Evolutionary conservation across 2,113 vertebrate genomes (phyloP), one percentile per base, ranked within the genome.

Genomic region (Reinhardtius hippoglossoides): DNA sequence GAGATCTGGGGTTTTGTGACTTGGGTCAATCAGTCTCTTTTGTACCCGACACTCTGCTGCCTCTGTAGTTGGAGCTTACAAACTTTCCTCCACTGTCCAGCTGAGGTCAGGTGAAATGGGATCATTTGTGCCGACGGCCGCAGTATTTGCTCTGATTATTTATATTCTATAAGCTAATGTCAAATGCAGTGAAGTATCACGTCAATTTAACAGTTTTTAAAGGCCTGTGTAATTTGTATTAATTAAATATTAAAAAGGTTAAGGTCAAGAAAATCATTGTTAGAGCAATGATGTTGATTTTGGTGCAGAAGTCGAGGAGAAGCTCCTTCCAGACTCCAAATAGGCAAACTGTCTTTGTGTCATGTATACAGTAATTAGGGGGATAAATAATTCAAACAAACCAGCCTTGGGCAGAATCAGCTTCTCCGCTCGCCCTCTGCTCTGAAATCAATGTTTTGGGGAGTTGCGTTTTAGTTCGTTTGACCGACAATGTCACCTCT

Each of bases 321-420:
- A 31, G 31, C 31, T 31, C 31, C 31, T 62, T 80, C 42, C 76
- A 66, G 73, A 63, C 40, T 75, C 73, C 76, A 82, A 87, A 89
- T 71, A 82, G 73, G 61, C 82, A 82, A 76, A 85, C 67, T 81
- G 73, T 78, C 78, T 66, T 73, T 35, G 57, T 84, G 76, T 87
- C 90, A 83, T 88, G 88, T 88, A 82, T 85, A 87, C 74, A 80
- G 84, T 91, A 90, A 91, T 89, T 89, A 81, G 80, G 58, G 48
- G 60, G 58, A 91, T 92, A 86, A 88, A 93, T 93, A 86, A 90
- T 91, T 88, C 54, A 93, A 35, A 87, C 76, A 76, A 78, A 20
- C 20, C 80, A 89, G 89, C 89, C 88, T 74, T 4, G 67, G 86
- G 91, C 87, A 72, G 83, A 87, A 90, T 84, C 83, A 84, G 70